Evolutionary conservation across 1,140 invertebrate genomes (phyloP).

Genomic region (Branchinecta lindahli): DNA sequence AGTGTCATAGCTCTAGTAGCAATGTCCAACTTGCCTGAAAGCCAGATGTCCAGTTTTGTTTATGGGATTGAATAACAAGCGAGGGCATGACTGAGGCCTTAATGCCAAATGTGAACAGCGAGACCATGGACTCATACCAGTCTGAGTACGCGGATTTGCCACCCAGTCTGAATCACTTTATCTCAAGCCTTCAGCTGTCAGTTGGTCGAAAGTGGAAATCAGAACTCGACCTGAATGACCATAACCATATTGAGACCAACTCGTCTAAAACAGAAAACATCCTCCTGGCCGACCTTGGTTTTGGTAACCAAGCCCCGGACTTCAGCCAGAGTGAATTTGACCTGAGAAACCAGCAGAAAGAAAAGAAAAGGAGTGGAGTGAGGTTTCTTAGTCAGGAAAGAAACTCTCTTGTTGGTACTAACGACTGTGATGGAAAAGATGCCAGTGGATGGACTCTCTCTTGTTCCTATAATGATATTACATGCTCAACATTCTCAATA

Average conservation of each 20-base stretch:
- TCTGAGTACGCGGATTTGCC: not conserved
- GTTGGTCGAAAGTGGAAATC: not conserved
- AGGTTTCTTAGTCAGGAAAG: conserved; percentile 17
- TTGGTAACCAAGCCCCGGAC: conserved; percentile 16
- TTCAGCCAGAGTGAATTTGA: conserved; percentile 18
- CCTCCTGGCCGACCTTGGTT: conserved; percentile 17
- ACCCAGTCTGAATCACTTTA: not conserved
- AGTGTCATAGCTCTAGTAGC: too few species aligned
- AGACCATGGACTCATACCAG: not conserved
- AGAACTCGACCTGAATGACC: not conserved
- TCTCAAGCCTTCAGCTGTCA: not conserved
- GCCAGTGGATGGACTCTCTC: not conserved
- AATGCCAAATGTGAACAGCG: not conserved
- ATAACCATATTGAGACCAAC: conserved; percentile 9
- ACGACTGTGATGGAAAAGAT: not conserved
- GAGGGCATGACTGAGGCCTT: too few species aligned
- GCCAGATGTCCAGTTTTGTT: too few species aligned
- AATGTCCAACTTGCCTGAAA: too few species aligned
- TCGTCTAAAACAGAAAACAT: conserved; percentile 15
- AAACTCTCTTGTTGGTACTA: not conserved
- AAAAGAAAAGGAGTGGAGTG: conserved; percentile 4
- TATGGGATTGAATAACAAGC: too few species aligned
- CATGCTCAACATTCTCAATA: not conserved
- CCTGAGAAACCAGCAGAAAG: conserved; percentile 14
- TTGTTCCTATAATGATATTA: not conserved